Evolutionary conservation across 2,113 vertebrate genomes (phyloP), one percentile per base, ranked within the genome.

Genomic region (Ascaphus truei): DNA sequence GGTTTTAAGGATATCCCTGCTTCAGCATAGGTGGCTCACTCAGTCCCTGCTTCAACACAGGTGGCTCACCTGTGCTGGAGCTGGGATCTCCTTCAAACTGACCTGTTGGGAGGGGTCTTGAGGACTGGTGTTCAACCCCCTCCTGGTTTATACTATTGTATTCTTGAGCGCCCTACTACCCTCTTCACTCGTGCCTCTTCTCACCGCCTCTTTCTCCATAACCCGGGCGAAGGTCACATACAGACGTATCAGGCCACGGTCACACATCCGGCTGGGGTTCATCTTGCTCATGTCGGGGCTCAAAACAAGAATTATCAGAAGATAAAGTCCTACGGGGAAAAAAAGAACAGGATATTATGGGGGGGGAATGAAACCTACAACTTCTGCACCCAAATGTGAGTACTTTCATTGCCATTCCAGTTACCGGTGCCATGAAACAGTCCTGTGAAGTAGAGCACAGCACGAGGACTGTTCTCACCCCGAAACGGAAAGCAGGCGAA

Each of bases 281-380:
- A 74, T 73, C 15, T 0, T 57, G 22, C 69, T 61, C 7, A 74
- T 73, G 64, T 79, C 75, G 45, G 82, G 0, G 0, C 82, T 77
- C 65, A 84, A 74, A 58, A 87, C 52, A 57, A 87, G 77, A 22
- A 82, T 76, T 60, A 77, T 77, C 66, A 85, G 72, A 61, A 86
- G 76, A 43, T 80, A 75, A 71, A 85, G 61, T 37, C 79, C 85
- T 87, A 73, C 2, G 39, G 23, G 13, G 58, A 69, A 64, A 1
- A 36, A 3, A 30, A 33, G 20, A 47, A 57, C n/a, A n/a, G n/a
- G n/a, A n/a, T n/a, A n/a, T n/a, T n/a, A n/a, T n/a, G n/a, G n/a
- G n/a, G n/a, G n/a, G n/a, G n/a, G n/a, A n/a, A n/a, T n/a, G n/a
- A n/a, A n/a, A n/a, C n/a, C n/a, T n/a, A n/a, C n/a, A n/a, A n/a